Base-by-base conservation (phyloP, 2,113 vertebrate species). In the Dascyllus trimaculatus region DNA sequence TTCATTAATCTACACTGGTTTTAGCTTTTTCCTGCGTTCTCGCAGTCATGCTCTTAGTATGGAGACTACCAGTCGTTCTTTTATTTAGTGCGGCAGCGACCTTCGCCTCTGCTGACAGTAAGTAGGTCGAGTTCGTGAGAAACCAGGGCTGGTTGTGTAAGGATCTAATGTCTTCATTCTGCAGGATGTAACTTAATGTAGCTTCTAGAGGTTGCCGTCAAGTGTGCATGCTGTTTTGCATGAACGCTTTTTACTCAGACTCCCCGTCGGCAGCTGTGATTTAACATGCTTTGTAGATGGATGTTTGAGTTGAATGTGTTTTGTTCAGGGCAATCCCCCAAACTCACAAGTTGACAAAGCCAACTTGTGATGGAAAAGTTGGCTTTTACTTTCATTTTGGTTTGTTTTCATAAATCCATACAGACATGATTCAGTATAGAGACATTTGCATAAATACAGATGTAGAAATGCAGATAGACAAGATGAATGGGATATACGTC, bases 91-190 rank as follows among this genome's bases (percentile, higher is more conserved):
- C 52, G 49, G 35, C 35, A 14, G 11, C 61, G 32, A 82, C 59
- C 32, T 56, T 74, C 72, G 52, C 24, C 19, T 73, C 81, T 43
- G 43, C 79, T 18, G 69, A 89, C 58, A 71, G 91, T 91, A 91
- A 92, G 92, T 91, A 85, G 69, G 51, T 51, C 65, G 0, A 32
- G 19, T 60, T 0, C 2, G 26, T 2, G 67, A 29, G n/a, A 46
- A 68, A 15, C 48, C 46, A 35, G 26, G 0, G 13, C 8, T 22
- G 22, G 2, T 68, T 80, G 29, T 68, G 0, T 62, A 61, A 57
- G n/a, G 53, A 58, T 56, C 14, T 18, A 2, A 17, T 48, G 4
- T 21, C 29, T 62, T 21, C 18, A 19, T 22, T 62, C 7, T 6
- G 29, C 9, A 1, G 10, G 5, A 53, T 40, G 63, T 11, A 11